phyloP scores from a whole-genome alignment of 2,797 vertebrate genomes.

The Myotis daubentonii region DNA sequence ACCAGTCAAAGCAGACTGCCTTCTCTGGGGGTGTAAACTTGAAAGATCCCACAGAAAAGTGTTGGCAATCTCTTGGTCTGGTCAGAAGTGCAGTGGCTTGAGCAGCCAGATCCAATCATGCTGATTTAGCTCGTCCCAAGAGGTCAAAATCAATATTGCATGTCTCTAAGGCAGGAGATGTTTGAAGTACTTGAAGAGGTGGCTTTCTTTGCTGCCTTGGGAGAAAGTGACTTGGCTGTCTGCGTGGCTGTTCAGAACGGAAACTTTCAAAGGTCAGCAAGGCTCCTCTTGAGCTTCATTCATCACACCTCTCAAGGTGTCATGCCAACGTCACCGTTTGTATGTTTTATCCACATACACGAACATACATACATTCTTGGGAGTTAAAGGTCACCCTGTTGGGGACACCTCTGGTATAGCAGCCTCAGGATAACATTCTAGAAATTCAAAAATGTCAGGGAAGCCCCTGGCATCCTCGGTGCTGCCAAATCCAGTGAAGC shows the following conservation, averaged over 20 bases:
- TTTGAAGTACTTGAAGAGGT: constrained; percentile 28
- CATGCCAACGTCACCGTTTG: neutral
- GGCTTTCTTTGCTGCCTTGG: constrained; percentile 45
- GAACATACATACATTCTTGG: neutral
- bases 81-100: constrained; percentile 87
- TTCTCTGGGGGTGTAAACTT: constrained; percentile 48
- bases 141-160: constrained; percentile 86
- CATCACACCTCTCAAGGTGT: neutral
- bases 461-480: neutral
- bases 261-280: constrained; percentile 1
- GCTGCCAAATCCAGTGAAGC: neutral
- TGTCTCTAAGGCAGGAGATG: constrained; percentile 67
- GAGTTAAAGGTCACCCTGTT: neutral
- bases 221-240: neutral
- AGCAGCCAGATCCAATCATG: constrained; percentile 85
- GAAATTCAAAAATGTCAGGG: neutral
- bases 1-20: constrained; percentile 13
- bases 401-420: neutral
- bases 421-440: neutral
- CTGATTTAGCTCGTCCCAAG: constrained; percentile 80
- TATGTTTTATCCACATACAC: neutral
- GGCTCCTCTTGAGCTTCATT: neutral
- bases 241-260: neutral
- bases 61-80: constrained; percentile 88
- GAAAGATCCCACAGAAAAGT: constrained; percentile 79